Base-by-base conservation (phyloP, 2,797 vertebrate genomes). In the Carcharodon carcharias region DNA sequence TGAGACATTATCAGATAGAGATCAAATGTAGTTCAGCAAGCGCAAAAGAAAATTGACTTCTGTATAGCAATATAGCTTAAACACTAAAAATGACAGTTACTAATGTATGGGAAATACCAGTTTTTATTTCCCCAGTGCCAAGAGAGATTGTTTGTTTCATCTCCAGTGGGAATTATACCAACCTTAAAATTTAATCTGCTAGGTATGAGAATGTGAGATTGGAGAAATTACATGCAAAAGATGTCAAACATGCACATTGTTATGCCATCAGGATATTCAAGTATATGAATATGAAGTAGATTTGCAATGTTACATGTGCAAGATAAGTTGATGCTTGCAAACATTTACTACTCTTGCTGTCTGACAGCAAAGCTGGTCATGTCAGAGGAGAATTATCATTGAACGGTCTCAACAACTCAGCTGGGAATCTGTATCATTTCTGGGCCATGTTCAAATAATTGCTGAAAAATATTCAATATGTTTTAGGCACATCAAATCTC, bases 121-220 rank as follows among this genome's bases (percentile, higher is more conserved):
- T 67, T 67, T 93, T 93, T 93, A 93, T 93, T 93, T 93, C 91
- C 61, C 91, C 63, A 1, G n/a, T 45, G 91, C 63, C 61, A 93
- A 65, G 2, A 93, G 91, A 26, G n/a, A 67, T 67, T 67, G 61
- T 31, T 26, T 23, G 58, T 93, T 67, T 93, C 91, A 93, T 67
- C 61, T 93, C 61, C 40, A 45, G 91, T 26, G 63, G 40, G 63
- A 93, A 45, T 93, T 67, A 61, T 93, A 67, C n/a, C 91, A 67
- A 93, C 21, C n/a, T 93, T 93, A 67, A 67, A 67, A 93, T 67
- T 93, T 40, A 93, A 93, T 93, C 63, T 93, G 91, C 91, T 45
- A 12, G 88, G 1, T 63, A 61, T n/a, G 56, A 61, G 91, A 93
- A 45, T 67, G 61, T 40, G 91, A 93, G n/a, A 12, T 67, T 26